Evolutionary conservation across 2,888 invertebrate species (phyloP), one percentile per base, ranked within the genome.

Genomic region (Morpho helenor): DNA sequence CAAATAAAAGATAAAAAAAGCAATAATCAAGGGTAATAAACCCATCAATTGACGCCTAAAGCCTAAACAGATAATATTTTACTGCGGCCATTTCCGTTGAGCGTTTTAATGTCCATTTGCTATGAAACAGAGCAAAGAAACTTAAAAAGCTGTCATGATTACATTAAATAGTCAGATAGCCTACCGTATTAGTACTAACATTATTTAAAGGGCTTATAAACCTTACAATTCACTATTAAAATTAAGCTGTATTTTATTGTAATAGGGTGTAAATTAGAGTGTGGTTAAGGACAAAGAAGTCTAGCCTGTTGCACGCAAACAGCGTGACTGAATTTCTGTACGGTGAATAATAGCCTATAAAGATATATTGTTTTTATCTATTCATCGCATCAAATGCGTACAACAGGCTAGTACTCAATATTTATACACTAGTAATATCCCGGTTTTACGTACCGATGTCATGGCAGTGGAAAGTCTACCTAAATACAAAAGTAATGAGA

Each of bases 311-410:
- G 52, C 54, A 59, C 45, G 59, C 62, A 53, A 49, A 49, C 54
- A 61, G 62, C 63, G 65, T 67, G 66, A 67, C 69, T 60, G 55
- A 60, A 63, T 61, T 64, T 66, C 61, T 66, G 54, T 57, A 52
- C 57, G 45, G 60, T 68, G 63, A 68, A 69, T 72, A 68, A 71
- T 75, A 72, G 70, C 68, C 69, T 72, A 69, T 72, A 76, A 77
- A 74, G 71, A 73, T 75, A 71, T 68, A 71, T 74, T 69, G 69
- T 65, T 66, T 31, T 68, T 74, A 55, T 76, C 76, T 76, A 57
- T 64, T 65, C 69, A 76, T 74, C 73, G 63, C 45, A 52, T 63
- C 68, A 69, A 52, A 46, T 39, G 16, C 43, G 59, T 61, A 56
- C 56, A 51, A 16, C 22, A n/a, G 40, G 41, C 54, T 23, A 1